A percentile compares a stretch with the other conserved stretches of the same genome.
Evolutionary conservation across 1,140 invertebrate genomes (phyloP).

Genomic region (Drosophila erecta): DNA sequence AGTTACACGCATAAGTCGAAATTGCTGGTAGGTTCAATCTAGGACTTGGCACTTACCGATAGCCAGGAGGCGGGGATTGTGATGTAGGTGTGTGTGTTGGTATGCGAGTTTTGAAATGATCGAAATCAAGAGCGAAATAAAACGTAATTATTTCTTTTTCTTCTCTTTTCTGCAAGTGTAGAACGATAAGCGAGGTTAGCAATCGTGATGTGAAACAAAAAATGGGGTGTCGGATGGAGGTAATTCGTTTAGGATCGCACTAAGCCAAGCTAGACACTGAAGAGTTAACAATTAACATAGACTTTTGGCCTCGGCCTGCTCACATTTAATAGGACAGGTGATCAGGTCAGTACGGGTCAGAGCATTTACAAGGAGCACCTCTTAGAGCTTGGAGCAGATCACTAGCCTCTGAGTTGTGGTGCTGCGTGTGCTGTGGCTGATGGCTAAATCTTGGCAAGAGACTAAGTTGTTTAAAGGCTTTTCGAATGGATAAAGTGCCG

Average conservation of each 20-base stretch:
- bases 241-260: conserved; percentile 29
- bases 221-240: conserved; percentile 5
- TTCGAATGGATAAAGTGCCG: conserved; percentile 63
- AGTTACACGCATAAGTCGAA: conserved; percentile 24
- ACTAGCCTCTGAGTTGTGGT: conserved; percentile 54
- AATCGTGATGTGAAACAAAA: conserved; percentile 30
- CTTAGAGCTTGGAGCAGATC: conserved; percentile 15
- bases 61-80: conserved; percentile 43
- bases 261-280: conserved; percentile 64
- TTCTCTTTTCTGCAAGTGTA: conserved; percentile 82
- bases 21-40: background rate
- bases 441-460: conserved; percentile 27
- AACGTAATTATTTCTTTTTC: conserved; percentile 79
- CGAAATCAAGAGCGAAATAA: conserved; percentile 74
- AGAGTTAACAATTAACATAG: conserved; percentile 61
- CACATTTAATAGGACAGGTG: conserved; percentile 64
- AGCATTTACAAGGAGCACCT: conserved; percentile 39
- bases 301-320: conserved; percentile 61
- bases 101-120: conserved; percentile 58
- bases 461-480: conserved; percentile 52
- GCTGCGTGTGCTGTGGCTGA: conserved; percentile 38
- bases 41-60: conserved; percentile 59
- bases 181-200: conserved; percentile 55
- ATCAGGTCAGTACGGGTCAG: conserved; percentile 14
- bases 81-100: conserved; percentile 49